These are phyloP conservation scores for Mionectes olivaceus DNA, from an alignment of 2,797 vertebrate genomes.

Conservation along the genomic window DNA sequence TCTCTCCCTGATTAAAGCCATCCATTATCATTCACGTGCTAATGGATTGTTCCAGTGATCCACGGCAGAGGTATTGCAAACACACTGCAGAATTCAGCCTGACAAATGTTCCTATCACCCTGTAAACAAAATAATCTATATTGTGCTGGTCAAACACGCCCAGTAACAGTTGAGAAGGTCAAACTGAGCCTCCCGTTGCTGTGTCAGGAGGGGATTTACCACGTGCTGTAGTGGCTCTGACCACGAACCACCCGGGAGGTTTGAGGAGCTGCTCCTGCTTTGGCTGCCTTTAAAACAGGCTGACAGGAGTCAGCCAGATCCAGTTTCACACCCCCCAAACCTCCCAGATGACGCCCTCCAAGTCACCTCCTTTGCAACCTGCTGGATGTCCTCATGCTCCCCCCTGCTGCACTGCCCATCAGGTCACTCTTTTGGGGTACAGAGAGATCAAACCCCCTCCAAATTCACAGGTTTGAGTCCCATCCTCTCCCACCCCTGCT, in stretches of 20 bases:
- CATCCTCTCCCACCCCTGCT: accelerated
- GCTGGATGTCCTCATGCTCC: too few species aligned
- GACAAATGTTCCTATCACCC: not conserved
- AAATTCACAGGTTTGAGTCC: accelerated
- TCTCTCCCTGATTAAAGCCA: not conserved
- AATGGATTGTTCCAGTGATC: not conserved
- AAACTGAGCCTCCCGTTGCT: not conserved
- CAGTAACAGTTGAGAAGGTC: not conserved
- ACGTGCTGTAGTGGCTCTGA: accelerated
- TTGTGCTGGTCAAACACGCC: not conserved
- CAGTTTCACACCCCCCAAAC: not conserved
- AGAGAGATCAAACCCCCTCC: not conserved
- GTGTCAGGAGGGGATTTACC: not conserved
- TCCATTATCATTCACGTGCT: not conserved
- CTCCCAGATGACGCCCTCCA: too few species aligned
- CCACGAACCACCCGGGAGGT: not conserved
- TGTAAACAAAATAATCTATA: not conserved
- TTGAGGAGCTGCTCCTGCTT: not conserved
- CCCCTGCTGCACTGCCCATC: accelerated
- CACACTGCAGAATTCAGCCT: not conserved
- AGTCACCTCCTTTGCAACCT: not conserved
- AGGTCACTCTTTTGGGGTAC: not conserved
- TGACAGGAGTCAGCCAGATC: not conserved
- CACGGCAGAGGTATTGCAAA: not conserved
- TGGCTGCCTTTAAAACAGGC: not conserved